phyloP scores from a whole-genome alignment of 2,113 vertebrate genomes.

The Eolophus roseicapilla region DNA sequence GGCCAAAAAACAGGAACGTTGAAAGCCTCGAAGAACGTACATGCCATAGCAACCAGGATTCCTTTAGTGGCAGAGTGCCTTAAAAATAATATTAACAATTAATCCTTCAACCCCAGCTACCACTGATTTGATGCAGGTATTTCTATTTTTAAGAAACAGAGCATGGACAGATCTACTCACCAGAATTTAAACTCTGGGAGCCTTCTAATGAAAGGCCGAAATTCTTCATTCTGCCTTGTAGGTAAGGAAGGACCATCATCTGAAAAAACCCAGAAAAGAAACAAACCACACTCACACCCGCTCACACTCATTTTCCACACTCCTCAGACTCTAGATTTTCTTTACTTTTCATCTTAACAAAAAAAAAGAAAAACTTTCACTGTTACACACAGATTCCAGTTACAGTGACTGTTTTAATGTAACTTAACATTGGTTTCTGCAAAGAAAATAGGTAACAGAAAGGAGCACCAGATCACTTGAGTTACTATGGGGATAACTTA shows the following conservation, averaged over 20 bases:
- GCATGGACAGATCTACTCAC: slow-evolving; percentile 70
- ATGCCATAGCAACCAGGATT: slow-evolving; percentile 94
- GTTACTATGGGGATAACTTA: background rate
- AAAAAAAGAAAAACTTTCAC: background rate
- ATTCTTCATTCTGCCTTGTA: slow-evolving; percentile 98
- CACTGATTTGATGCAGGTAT: background rate
- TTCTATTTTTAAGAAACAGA: background rate
- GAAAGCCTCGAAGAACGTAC: slow-evolving; percentile 98
- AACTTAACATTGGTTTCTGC: background rate
- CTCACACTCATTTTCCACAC: background rate
- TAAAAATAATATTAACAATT: slow-evolving; percentile 11
- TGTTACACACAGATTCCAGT: background rate
- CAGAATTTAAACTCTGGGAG: slow-evolving; percentile 99
- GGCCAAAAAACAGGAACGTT: slow-evolving; percentile 99
- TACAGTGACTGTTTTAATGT: background rate
- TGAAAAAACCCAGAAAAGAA: slow-evolving; percentile 44
- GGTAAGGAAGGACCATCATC: slow-evolving; percentile 95
- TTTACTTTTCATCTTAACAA: background rate
- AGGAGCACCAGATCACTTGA: background rate
- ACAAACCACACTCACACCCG: background rate
- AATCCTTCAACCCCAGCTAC: background rate
- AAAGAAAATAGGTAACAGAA: background rate
- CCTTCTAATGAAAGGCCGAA: slow-evolving; percentile 97
- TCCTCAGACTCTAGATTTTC: background rate
- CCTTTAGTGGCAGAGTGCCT: slow-evolving; percentile 99